A percentile compares a stretch with the other conserved stretches of the same genome.
These are phyloP conservation scores for Anthoscopus minutus DNA, from an alignment of 2,113 vertebrate species.

Conservation along the genomic window DNA sequence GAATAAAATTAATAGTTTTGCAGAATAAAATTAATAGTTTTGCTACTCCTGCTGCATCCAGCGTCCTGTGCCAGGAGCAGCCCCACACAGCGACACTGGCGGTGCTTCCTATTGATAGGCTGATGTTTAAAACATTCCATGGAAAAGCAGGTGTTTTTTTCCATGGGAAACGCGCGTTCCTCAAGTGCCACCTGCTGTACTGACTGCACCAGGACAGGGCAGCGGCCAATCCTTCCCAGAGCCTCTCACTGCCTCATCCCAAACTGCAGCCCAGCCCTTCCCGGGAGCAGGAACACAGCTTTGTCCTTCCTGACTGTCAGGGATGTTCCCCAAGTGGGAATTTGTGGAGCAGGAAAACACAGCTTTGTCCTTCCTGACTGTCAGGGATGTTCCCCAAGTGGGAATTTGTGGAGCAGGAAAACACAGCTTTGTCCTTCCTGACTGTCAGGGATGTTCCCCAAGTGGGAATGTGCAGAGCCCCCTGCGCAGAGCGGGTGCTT, in stretches of 20 bases:
- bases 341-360: too few relatives aligned
- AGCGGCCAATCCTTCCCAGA: neutral
- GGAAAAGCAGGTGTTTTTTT: neutral
- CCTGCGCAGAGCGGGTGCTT: neutral
- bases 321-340: too few relatives aligned
- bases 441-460: fast-evolving
- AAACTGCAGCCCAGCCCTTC: neutral
- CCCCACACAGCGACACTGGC: neutral
- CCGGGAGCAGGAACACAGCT: too few relatives aligned
- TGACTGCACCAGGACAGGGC: neutral
- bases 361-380: too few relatives aligned
- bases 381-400: too few relatives aligned
- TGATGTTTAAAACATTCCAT: neutral
- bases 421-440: neutral
- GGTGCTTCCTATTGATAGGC: neutral
- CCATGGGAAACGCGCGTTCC: neutral
- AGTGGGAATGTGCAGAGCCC: neutral
- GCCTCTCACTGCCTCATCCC: too few relatives aligned
- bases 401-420: neutral
- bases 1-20: too few relatives aligned
- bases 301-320: too few relatives aligned
- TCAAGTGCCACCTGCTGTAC: slow-evolving; percentile 69
- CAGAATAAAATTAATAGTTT: neutral
- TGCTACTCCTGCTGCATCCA: neutral
- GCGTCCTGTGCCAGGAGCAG: neutral